Conservation (phyloP, 2,113 vertebrate species). For the Neotoma lepida region DNA sequence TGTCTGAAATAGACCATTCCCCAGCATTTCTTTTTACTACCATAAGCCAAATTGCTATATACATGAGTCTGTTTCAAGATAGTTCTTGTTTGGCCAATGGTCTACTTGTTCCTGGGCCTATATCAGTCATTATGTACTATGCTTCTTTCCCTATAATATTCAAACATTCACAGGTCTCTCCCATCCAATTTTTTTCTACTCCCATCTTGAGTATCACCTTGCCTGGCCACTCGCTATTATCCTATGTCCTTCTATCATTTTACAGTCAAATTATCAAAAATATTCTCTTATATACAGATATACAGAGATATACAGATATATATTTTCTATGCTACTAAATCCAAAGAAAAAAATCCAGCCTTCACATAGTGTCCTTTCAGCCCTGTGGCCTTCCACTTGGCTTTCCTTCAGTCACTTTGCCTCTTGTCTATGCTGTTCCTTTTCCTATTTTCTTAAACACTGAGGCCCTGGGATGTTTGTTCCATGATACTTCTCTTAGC, state of each 20-base stretch:
- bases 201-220: background rate
- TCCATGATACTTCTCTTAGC: background rate
- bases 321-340: background rate
- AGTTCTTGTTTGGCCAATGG: background rate
- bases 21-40: background rate
- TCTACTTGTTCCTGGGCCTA: background rate
- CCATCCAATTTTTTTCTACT: background rate
- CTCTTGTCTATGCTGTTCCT: background rate
- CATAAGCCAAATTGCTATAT: background rate
- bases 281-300: background rate
- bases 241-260: background rate
- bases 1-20: background rate
- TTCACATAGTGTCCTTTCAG: background rate
- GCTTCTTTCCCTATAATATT: background rate
- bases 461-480: background rate
- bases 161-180: slow-evolving; percentile 23
- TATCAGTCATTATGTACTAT: background rate
- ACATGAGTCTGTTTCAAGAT: background rate
- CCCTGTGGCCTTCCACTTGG: background rate
- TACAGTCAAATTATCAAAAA: background rate
- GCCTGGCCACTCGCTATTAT: background rate
- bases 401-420: background rate
- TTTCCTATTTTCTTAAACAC: background rate
- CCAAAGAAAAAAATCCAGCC: background rate
- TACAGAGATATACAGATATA: background rate